These are phyloP conservation scores for Phymatocera aterrima DNA, from an alignment of 2,888 invertebrate genomes.

Conservation along the genomic window DNA sequence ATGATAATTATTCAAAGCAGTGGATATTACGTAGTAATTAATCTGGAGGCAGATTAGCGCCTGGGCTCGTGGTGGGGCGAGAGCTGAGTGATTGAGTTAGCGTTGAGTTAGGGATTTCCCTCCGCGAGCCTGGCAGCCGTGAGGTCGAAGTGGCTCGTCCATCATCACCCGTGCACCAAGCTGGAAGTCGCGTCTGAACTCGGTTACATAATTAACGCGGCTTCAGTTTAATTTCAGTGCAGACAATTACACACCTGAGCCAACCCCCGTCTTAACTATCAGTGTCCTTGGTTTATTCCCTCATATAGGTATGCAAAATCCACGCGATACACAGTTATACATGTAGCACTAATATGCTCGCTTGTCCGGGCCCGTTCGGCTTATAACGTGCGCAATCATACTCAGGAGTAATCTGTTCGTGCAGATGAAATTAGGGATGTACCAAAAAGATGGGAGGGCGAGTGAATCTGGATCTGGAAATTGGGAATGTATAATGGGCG, in stretches of 20 bases:
- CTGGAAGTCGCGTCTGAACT: conserved; percentile 50
- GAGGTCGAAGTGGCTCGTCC: conserved; percentile 65
- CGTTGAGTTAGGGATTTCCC: conserved; percentile 72
- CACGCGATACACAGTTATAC: neutral
- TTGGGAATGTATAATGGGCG: too few relatives aligned
- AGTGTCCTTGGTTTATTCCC: conserved; percentile 16
- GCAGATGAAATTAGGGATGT: too few relatives aligned
- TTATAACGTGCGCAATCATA: too few relatives aligned
- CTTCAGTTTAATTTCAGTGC: conserved; percentile 72
- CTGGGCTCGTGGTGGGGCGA: conserved; percentile 63
- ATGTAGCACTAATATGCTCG: neutral
- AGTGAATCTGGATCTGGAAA: too few relatives aligned
- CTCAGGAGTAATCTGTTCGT: too few relatives aligned
- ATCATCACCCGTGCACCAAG: conserved; percentile 61
- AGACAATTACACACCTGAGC: conserved; percentile 65
- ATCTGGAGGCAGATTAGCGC: conserved; percentile 70
- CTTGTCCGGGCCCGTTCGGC: too few relatives aligned
- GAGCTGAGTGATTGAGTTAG: conserved; percentile 74
- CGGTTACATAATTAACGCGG: conserved; percentile 72
- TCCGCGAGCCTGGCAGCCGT: conserved; percentile 68
- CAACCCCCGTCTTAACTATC: conserved; percentile 34
- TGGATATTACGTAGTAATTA: conserved; percentile 70
- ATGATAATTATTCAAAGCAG: conserved; percentile 67
- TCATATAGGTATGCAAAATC: neutral
- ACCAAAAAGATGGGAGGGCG: too few relatives aligned